Evolutionary conservation across 2,888 invertebrate genomes (phyloP).

Genomic region (Acleris holmiana): DNA sequence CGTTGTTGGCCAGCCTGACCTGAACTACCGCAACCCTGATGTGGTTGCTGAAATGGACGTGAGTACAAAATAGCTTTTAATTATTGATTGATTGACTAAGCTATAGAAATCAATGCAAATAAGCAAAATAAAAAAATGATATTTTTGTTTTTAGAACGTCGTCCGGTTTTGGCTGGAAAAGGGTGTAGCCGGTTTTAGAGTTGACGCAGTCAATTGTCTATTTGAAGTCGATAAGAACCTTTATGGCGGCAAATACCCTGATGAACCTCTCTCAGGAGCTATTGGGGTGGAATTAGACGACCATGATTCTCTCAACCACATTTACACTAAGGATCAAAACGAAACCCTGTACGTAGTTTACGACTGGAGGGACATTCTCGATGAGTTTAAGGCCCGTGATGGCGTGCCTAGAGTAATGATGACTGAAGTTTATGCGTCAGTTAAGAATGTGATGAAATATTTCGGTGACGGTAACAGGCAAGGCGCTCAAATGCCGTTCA

Average conservation of each 20-base stretch:
- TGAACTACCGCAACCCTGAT: conserved; percentile 88
- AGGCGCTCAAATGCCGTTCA: conserved; percentile 91
- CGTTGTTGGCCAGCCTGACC: conserved; percentile 88
- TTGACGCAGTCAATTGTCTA: conserved; percentile 89
- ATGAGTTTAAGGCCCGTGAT: conserved; percentile 79
- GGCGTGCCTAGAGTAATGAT: conserved; percentile 86
- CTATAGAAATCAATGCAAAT: neutral
- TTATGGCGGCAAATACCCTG: conserved; percentile 71
- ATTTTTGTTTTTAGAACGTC: conserved; percentile 74
- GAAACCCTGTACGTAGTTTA: conserved; percentile 87
- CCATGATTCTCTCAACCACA: conserved; percentile 85
- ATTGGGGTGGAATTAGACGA: conserved; percentile 71
- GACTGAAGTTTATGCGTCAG: conserved; percentile 89
- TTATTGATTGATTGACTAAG: no score
- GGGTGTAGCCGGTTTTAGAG: conserved; percentile 94
- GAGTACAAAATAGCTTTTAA: conserved; percentile 15
- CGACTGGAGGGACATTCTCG: conserved; percentile 86
- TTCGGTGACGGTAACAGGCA: conserved; percentile 83
- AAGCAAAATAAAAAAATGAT: neutral
- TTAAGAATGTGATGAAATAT: conserved; percentile 86
- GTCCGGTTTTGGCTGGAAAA: conserved; percentile 91
- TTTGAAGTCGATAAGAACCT: conserved; percentile 83
- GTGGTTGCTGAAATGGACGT: conserved; percentile 86
- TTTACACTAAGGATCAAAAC: conserved; percentile 85
- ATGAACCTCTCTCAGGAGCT: conserved; percentile 83